phyloP scores from a whole-genome alignment of 2,113 vertebrate species.

The Phycodurus eques region DNA sequence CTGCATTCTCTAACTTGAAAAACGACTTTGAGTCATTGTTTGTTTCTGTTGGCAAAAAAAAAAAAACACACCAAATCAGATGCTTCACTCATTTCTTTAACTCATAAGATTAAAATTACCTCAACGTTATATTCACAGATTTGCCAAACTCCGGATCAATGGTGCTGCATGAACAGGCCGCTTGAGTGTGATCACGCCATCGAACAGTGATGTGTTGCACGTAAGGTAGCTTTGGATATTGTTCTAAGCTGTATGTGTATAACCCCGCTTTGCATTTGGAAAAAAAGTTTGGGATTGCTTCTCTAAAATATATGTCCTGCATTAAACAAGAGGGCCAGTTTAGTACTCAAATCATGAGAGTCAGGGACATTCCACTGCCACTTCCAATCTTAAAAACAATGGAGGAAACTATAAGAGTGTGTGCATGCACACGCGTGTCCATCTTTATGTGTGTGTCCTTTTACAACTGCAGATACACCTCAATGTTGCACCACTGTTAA shows the following conservation, averaged over 20 bases:
- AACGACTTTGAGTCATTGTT: neutral
- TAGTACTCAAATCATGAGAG: slow-evolving; percentile 26
- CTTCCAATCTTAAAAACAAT: slow-evolving; percentile 46
- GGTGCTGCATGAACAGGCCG: slow-evolving; percentile 34
- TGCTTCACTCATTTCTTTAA: neutral
- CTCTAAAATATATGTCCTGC: slow-evolving; percentile 33
- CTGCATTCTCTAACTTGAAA: neutral
- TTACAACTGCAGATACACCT: slow-evolving; percentile 4
- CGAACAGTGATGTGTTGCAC: slow-evolving; percentile 19
- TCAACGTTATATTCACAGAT: slow-evolving; percentile 33
- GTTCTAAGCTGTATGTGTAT: slow-evolving; percentile 50
- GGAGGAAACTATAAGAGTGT: slow-evolving; percentile 23
- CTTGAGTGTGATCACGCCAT: slow-evolving; percentile 48
- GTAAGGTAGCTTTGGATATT: slow-evolving; percentile 42
- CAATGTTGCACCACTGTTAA: slow-evolving; percentile 5
- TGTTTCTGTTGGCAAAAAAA: neutral
- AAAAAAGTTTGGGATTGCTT: slow-evolving; percentile 45
- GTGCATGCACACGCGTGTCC: neutral
- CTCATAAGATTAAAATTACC: slow-evolving; percentile 20
- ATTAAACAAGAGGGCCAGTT: slow-evolving; percentile 46
- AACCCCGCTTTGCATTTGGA: slow-evolving; percentile 33
- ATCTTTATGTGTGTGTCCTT: neutral
- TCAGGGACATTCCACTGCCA: slow-evolving; percentile 52
- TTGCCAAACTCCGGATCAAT: slow-evolving; percentile 49
- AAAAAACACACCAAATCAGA: neutral